Conservation (phyloP, 2,888 invertebrate genomes). For the Aspidiotus rigidus region DNA sequence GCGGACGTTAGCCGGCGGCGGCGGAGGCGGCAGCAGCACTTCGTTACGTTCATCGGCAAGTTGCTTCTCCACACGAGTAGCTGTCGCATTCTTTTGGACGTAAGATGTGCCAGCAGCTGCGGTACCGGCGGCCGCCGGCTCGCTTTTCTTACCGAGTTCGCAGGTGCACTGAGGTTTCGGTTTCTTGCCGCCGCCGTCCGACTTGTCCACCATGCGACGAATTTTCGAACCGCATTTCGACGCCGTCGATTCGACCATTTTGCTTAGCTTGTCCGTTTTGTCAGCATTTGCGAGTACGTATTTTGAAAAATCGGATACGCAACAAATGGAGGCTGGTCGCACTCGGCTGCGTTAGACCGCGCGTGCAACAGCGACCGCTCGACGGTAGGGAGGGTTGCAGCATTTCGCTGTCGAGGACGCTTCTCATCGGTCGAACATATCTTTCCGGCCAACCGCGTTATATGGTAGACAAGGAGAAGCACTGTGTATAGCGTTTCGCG, state of each 20-base stretch:
- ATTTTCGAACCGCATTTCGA: slow-evolving; percentile 32
- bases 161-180: background rate
- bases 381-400: too few species aligned
- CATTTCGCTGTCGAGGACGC: too few species aligned
- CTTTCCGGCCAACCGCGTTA: too few species aligned
- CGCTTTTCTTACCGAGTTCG: background rate
- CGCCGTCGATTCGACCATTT: slow-evolving; percentile 33
- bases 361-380: too few species aligned
- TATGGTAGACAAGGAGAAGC: too few species aligned
- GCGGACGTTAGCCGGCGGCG: background rate
- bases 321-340: too few species aligned
- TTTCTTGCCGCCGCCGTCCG: slow-evolving; percentile 5
- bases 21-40: background rate
- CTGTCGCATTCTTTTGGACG: background rate
- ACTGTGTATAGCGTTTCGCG: too few species aligned
- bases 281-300: slow-evolving; percentile 20
- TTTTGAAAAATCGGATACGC: too few species aligned
- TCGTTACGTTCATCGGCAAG: too few species aligned
- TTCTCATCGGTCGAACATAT: too few species aligned
- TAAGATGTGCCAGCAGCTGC: background rate
- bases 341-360: too few species aligned
- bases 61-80: background rate
- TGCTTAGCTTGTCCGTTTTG: slow-evolving; percentile 33
- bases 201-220: slow-evolving; percentile 28
- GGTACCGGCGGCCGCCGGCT: background rate